Evolutionary conservation across 2,797 vertebrate species (phyloP).

Genomic region (Odontamblyopus lacepedii): DNA sequence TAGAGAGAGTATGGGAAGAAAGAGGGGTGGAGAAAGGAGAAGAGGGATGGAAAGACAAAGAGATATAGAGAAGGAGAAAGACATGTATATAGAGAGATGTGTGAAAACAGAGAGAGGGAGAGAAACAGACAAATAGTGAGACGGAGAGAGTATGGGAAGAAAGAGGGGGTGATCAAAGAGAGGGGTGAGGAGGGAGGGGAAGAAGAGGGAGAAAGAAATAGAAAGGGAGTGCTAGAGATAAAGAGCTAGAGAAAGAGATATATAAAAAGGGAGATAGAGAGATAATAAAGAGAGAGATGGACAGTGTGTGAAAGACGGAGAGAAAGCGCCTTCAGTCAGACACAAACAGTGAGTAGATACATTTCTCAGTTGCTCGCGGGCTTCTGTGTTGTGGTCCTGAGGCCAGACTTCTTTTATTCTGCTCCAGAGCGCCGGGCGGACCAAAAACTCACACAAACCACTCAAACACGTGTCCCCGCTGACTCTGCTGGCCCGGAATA

Average conservation of each 20-base stretch:
- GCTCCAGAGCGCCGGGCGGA: slow-evolving; percentile 71
- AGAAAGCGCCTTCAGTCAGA: neutral
- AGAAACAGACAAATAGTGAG: neutral
- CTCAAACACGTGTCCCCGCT: slow-evolving; percentile 43
- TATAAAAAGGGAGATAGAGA: neutral
- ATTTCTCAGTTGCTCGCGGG: slow-evolving; percentile 48
- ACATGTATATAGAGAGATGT: no score
- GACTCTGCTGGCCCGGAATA: slow-evolving; percentile 24
- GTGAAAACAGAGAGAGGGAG: neutral
- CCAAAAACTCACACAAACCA: slow-evolving; percentile 23
- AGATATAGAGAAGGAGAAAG: neutral
- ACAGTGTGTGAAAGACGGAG: neutral
- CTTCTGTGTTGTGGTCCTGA: slow-evolving; percentile 76
- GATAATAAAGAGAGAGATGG: neutral
- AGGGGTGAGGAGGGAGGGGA: neutral
- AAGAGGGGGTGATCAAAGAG: neutral
- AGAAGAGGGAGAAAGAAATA: neutral
- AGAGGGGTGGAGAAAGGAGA: neutral
- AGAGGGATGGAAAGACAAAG: no score
- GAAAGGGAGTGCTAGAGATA: neutral
- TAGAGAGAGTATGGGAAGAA: no score
- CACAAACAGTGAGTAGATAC: neutral
- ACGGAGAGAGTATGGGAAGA: neutral
- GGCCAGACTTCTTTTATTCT: slow-evolving; percentile 77
- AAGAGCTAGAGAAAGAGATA: neutral